Percentiles rank a stretch among this genome's conserved stretches.
Conservation (phyloP, 2,797 vertebrate species). For the Odontamblyopus lacepedii region DNA sequence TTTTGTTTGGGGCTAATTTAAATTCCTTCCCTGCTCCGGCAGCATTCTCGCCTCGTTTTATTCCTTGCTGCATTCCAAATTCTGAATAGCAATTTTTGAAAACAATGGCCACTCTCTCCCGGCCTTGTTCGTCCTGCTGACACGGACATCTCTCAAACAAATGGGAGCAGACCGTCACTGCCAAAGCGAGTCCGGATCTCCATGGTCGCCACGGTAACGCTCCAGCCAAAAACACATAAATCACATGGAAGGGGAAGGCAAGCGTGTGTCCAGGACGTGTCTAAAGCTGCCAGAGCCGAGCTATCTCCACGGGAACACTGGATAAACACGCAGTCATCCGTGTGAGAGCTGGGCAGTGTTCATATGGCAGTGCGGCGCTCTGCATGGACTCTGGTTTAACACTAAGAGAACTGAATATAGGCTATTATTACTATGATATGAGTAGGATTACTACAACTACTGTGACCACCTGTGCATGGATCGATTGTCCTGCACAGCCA, state of each 20-base stretch:
- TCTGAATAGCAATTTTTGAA: background rate
- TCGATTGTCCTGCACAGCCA: too few relatives aligned
- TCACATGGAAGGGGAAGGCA: conserved; percentile 45
- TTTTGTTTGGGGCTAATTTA: background rate
- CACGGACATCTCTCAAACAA: conserved; percentile 15
- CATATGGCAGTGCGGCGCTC: too few relatives aligned
- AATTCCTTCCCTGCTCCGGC: background rate
- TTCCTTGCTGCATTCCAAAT: background rate
- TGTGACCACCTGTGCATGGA: too few relatives aligned
- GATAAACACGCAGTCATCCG: too few relatives aligned
- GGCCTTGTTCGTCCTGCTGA: conserved; percentile 7
- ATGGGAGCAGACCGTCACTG: conserved; percentile 37
- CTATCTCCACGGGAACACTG: too few relatives aligned
- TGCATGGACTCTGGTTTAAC: too few relatives aligned
- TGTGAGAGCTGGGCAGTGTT: too few relatives aligned
- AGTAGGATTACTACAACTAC: too few relatives aligned
- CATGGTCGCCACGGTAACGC: conserved; percentile 15
- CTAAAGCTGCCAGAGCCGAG: background rate
- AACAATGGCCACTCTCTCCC: conserved; percentile 5
- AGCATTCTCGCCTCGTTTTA: background rate
- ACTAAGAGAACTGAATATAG: too few relatives aligned
- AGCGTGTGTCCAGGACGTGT: conserved; percentile 44
- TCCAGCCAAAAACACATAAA: conserved; percentile 31
- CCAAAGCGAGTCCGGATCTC: conserved; percentile 22
- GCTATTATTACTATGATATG: too few relatives aligned